Conservation (phyloP, 2,888 invertebrate species). For the Linyphia triangularis region DNA sequence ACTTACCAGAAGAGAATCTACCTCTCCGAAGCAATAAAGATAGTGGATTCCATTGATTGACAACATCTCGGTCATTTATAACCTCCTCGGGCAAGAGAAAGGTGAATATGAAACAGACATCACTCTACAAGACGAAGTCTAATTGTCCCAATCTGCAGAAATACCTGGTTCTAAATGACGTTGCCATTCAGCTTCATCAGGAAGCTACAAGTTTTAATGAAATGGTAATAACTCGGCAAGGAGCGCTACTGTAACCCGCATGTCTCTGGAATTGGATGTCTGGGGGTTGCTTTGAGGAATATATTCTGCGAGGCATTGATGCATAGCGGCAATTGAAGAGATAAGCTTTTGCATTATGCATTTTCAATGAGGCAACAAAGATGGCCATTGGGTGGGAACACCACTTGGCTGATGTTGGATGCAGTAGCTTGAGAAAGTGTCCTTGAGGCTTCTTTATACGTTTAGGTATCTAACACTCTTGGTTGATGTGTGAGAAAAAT, state of each 20-base stretch:
- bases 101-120: conserved; percentile 68
- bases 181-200: conserved; percentile 53
- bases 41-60: conserved; percentile 42
- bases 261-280: conserved; percentile 16
- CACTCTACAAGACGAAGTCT: conserved; percentile 6
- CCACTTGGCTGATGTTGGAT: neutral
- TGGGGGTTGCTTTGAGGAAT: no score
- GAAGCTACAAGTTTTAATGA: conserved; percentile 63
- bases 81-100: conserved; percentile 51
- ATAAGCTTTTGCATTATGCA: conserved; percentile 48
- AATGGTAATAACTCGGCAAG: conserved; percentile 69
- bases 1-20: conserved; percentile 5
- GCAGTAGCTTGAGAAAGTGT: neutral
- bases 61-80: conserved; percentile 38
- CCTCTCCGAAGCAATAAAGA: conserved; percentile 14
- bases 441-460: neutral
- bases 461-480: neutral
- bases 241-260: conserved; percentile 72
- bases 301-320: conserved; percentile 59
- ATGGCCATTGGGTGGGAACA: conserved; percentile 2
- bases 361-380: conserved; percentile 47
- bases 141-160: conserved; percentile 29
- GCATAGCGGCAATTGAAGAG: conserved; percentile 50
- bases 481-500: neutral
- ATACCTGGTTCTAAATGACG: conserved; percentile 30